Base-by-base conservation (phyloP, 2,888 invertebrate species). In the Tetranychus truncatus region DNA sequence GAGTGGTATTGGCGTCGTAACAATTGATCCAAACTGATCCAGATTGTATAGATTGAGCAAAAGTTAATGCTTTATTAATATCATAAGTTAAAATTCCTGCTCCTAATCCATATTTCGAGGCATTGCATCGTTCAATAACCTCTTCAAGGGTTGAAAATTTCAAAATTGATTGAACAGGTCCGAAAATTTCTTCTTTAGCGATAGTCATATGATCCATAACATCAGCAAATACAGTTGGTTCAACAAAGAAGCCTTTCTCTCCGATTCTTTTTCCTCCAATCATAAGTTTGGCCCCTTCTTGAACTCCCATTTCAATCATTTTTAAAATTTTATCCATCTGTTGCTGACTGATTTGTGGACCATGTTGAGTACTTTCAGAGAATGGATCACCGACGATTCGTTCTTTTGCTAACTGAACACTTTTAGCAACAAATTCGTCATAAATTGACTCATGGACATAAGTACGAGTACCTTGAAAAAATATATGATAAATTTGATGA, bases 361-460 rank as follows among this genome's bases (percentile, higher is more conserved):
- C 94, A 82, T 92, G 92, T 74, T 88, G 84, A 0, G 85, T 85
- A 1, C 85, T 86, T 45, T 85, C 82, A 66, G 86, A 85, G 81
- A 89, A 92, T 0, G 92, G 92, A 84, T 92, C 88, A 3, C 93
- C 94, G 77, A 94, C 89, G 79, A 86, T 88, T 78, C 88, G 86
- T 2, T 86, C 84, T 78, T 86, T 84, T 1, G 92, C 92, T 79
- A 88, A 84, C 78, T 87, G 87, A 1, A 86, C 87, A 0, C 91
- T 87, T 79, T 88, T 88, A 72, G 87, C 86, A 0, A 95, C 88
- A 81, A 95, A 94, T 80, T 89, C 87, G 80, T 93, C 90, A 81
- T 94, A 94, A 80, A 95, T 90, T 72, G 87, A 88, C 71, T 90
- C 88, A 78, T 94, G 91, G 0, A 95, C 94, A 81, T 89, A 94